Evolutionary conservation across 2,888 invertebrate genomes (phyloP).

Genomic region (Galeruca laticollis): DNA sequence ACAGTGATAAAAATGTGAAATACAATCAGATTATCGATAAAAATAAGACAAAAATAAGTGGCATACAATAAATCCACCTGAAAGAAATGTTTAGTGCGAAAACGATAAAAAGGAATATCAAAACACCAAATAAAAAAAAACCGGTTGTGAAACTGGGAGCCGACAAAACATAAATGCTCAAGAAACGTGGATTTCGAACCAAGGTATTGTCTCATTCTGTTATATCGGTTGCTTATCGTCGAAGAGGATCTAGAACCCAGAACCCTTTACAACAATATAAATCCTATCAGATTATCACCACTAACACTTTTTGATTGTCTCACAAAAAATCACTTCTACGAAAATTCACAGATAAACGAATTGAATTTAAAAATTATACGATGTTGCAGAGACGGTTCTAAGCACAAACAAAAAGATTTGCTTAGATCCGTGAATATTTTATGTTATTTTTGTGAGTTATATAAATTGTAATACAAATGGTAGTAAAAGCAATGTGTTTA

Average conservation of each 20-base stretch:
- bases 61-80: slow-evolving; percentile 49
- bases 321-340: slow-evolving; percentile 47
- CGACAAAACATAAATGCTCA: slow-evolving; percentile 46
- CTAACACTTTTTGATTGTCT: slow-evolving; percentile 47
- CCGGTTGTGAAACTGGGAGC: slow-evolving; percentile 45
- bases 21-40: slow-evolving; percentile 27
- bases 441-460: not conserved
- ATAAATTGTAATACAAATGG: not conserved
- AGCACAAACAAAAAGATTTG: too few relatives aligned
- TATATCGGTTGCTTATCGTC: slow-evolving; percentile 47
- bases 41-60: slow-evolving; percentile 8
- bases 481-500: not conserved
- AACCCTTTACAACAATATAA: slow-evolving; percentile 49
- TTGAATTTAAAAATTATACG: slow-evolving; percentile 29
- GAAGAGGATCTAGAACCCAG: slow-evolving; percentile 47
- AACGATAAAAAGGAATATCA: slow-evolving; percentile 31
- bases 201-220: slow-evolving; percentile 51
- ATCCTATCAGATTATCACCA: slow-evolving; percentile 50
- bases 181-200: slow-evolving; percentile 42
- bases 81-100: slow-evolving; percentile 50
- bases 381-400: slow-evolving; percentile 8
- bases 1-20: slow-evolving; percentile 6
- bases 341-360: slow-evolving; percentile 39
- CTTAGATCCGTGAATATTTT: not conserved
- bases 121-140: slow-evolving; percentile 38